Evolutionary conservation across 2,888 invertebrate species (phyloP).

Genomic region (Hydropsyche betteni): DNA sequence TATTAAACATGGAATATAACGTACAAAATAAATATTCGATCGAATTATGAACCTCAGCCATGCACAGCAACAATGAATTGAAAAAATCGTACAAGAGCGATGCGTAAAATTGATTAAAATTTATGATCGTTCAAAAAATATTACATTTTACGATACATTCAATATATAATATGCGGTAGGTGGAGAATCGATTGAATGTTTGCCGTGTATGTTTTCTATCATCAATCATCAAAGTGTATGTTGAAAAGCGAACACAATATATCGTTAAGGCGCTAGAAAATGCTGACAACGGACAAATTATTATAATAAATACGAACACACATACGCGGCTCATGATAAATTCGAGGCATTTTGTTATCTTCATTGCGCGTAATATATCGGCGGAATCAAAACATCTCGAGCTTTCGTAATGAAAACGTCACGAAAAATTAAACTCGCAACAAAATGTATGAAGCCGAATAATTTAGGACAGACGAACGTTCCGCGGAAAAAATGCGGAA

Average conservation of each 20-base stretch:
- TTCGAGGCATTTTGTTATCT: slow-evolving; percentile 4
- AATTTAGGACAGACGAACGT: too few species aligned
- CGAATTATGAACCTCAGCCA: too few species aligned
- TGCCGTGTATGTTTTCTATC: slow-evolving; percentile 1
- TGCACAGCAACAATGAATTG: too few species aligned
- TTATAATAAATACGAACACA: too few species aligned
- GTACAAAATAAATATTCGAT: too few species aligned
- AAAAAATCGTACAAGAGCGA: too few species aligned
- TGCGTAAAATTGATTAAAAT: too few species aligned
- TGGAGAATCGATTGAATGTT: slow-evolving; percentile 11
- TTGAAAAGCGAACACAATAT: slow-evolving; percentile 17
- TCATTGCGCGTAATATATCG: slow-evolving; percentile 2
- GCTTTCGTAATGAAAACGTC: not conserved
- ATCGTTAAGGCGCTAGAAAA: slow-evolving; percentile 23
- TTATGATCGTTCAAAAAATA: too few species aligned
- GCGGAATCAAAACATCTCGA: slow-evolving; percentile 5
- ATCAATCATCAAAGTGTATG: slow-evolving; percentile 17
- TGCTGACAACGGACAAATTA: slow-evolving; percentile 13
- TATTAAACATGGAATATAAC: too few species aligned
- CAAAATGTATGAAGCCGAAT: slow-evolving; percentile 10
- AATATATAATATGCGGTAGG: too few species aligned
- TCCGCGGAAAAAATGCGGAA: not conserved
- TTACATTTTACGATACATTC: too few species aligned
- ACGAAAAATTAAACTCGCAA: slow-evolving; percentile 8
- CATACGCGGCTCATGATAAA: not conserved